phyloP scores from a whole-genome alignment of 2,113 vertebrate genomes.

The Eonycteris spelaea region DNA sequence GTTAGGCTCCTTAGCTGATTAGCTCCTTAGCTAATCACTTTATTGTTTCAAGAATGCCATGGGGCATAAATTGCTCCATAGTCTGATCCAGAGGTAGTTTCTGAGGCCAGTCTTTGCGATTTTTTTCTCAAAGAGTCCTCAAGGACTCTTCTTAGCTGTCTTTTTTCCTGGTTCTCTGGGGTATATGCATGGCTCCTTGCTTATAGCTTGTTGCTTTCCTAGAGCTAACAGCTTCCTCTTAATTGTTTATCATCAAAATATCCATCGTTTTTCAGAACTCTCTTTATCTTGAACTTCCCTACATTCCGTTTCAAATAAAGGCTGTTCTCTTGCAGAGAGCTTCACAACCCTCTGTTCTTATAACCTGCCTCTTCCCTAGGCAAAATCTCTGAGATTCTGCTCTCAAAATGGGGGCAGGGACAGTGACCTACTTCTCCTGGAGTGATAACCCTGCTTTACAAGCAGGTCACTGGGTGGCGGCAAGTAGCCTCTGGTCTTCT shows the following conservation, averaged over 20 bases:
- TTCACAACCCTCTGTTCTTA: not conserved
- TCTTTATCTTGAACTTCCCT: not conserved
- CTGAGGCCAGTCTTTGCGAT: not conserved
- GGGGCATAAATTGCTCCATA: not conserved
- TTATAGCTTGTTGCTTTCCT: not conserved
- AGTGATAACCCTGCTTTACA: not conserved
- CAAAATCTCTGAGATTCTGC: not conserved
- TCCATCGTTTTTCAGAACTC: constrained; percentile 32
- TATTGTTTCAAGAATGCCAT: not conserved
- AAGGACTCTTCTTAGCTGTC: not conserved
- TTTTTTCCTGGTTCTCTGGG: not conserved
- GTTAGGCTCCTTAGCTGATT: not conserved
- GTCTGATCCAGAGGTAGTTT: not conserved
- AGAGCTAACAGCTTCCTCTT: not conserved
- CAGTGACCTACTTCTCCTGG: not conserved
- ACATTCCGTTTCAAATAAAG: not conserved
- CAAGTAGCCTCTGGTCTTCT: not conserved
- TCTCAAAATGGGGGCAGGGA: not conserved
- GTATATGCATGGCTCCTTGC: not conserved
- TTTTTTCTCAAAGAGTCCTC: not conserved
- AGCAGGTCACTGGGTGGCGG: not conserved
- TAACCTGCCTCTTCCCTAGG: not conserved
- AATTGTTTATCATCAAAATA: not conserved
- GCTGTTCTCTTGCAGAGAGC: not conserved
- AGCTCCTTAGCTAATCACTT: not conserved